phyloP scores from a whole-genome alignment of 2,797 vertebrate species.

The Gobionotothen gibberifrons region DNA sequence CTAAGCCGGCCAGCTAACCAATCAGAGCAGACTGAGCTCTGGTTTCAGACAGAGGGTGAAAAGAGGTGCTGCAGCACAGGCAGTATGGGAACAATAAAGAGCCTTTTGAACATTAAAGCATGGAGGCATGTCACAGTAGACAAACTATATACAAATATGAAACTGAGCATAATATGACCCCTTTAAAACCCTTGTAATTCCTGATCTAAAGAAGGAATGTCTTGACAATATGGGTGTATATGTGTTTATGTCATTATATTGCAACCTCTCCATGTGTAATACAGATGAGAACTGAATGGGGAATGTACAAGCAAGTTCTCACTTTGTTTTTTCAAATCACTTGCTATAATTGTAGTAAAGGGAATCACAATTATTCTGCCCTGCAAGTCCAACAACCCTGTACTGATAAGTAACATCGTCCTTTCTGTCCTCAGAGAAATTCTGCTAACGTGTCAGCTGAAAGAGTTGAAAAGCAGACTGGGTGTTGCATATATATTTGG shows the following conservation, averaged over 20 bases:
- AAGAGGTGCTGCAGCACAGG: too few relatives aligned
- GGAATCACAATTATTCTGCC: conserved; percentile 28
- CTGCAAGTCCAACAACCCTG: conserved; percentile 1
- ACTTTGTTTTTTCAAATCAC: not conserved
- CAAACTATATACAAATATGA: accelerated
- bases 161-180: not conserved
- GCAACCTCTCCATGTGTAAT: not conserved
- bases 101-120: too few relatives aligned
- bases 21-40: too few relatives aligned
- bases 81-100: too few relatives aligned
- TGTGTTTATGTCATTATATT: not conserved
- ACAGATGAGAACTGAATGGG: conserved; percentile 7
- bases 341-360: conserved; percentile 4
- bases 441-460: conserved; percentile 58
- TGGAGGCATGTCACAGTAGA: too few relatives aligned
- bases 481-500: conserved; percentile 77
- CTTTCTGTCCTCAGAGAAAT: conserved; percentile 38
- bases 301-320: not conserved
- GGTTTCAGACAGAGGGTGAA: too few relatives aligned
- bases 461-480: conserved; percentile 63
- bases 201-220: not conserved
- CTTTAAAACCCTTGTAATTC: not conserved
- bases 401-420: conserved; percentile 36
- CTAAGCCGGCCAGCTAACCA: too few relatives aligned
- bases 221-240: not conserved